These are phyloP conservation scores for Dermolepida albohirtum DNA, from an alignment of 2,888 invertebrate genomes.

Conservation along the genomic window DNA sequence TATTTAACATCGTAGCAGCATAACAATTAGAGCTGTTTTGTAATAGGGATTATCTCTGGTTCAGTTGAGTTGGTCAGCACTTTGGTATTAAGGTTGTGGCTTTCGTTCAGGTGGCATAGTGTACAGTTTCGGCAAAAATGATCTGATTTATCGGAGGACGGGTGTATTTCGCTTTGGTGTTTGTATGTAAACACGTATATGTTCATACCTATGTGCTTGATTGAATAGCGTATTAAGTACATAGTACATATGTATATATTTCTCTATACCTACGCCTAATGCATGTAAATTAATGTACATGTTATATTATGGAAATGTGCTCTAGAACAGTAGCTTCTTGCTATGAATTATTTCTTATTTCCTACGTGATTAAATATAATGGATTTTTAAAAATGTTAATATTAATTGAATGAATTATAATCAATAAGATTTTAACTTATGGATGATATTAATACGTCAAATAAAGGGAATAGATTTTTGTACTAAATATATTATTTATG, in stretches of 20 bases:
- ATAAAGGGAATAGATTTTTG: too few relatives aligned
- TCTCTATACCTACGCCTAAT: constrained; percentile 1
- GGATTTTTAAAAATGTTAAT: too few relatives aligned
- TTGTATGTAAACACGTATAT: too few relatives aligned
- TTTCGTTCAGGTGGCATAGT: constrained; percentile 29
- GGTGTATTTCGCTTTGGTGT: too few relatives aligned
- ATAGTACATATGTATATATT: neutral
- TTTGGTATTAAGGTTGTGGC: constrained; percentile 43
- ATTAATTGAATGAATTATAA: too few relatives aligned
- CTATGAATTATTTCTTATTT: constrained; percentile 21
- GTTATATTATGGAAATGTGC: constrained; percentile 21
- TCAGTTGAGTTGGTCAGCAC: constrained; percentile 47
- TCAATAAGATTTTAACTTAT: too few relatives aligned
- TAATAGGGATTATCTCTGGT: constrained; percentile 54
- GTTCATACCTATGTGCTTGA: too few relatives aligned
- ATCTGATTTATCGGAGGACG: constrained; percentile 10
- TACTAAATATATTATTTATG: too few relatives aligned
- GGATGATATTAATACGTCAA: too few relatives aligned
- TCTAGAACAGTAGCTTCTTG: constrained; percentile 28
- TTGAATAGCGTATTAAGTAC: too few relatives aligned
- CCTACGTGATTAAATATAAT: constrained; percentile 9
- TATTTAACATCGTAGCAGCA: constrained; percentile 59
- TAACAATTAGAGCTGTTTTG: constrained; percentile 56
- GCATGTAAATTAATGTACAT: constrained; percentile 27
- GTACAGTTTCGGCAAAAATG: constrained; percentile 35